Base-by-base conservation (phyloP, 2,113 vertebrate species). In the Falco punctatus region DNA sequence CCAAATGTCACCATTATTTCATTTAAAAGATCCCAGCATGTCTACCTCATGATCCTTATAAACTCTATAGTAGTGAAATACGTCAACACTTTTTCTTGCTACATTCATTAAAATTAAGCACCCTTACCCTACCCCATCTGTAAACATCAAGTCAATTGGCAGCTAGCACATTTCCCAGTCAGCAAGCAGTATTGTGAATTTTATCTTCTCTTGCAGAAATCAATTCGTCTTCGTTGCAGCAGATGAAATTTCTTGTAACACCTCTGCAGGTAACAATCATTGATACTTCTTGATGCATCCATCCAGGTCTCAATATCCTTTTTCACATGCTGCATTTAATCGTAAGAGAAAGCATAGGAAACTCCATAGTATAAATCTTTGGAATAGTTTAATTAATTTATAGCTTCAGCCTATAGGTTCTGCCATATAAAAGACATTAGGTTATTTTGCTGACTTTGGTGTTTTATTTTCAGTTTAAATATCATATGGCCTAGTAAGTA, bases 221-320 rank as follows among this genome's bases (percentile, higher is more conserved):
- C 98, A 99, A 98, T 99, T 99, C 98, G 98, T 99, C 98, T 98
- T 99, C 99, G 98, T 99, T 99, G 99, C 99, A 98, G 98, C 99
- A 98, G 99, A 99, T 99, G 99, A 99, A 99, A 99, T 99, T 99
- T 99, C 99, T 99, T 99, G 99, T 99, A 99, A 99, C 99, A 99
- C 98, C 98, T 99, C 98, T 98, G 98, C 99, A 99, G 99, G 99
- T 99, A 99, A 99, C 98, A 98, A 98, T 98, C 98, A 98, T 98
- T 98, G 98, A 98, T 98, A 98, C 98, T 99, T 98, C 98, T 98
- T 98, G 98, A 98, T 98, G 98, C 98, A 98, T 98, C 98, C 98
- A 98, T 97, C 98, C 98, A 97, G 98, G 97, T 98, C 98, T 98
- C 98, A 98, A 97, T 98, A 98, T 98, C 98, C 98, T 98, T 98